Conservation (phyloP, 1,140 invertebrate genomes). For the Drosophila pachea region DNA sequence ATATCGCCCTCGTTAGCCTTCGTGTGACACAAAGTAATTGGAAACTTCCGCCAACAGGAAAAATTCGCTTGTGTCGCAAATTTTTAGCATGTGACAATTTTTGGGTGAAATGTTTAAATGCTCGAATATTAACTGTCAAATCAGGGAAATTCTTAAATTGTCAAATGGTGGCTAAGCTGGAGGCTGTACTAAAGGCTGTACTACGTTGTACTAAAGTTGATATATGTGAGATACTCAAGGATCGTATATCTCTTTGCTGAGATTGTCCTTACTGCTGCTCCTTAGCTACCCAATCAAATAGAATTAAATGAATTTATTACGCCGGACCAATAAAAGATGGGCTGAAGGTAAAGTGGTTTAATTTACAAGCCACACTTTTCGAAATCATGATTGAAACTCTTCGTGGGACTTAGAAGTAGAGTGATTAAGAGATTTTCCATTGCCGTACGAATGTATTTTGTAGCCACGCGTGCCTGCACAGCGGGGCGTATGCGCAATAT, state of each 20-base stretch:
- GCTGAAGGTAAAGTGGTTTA: too few species aligned
- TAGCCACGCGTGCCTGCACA: slow-evolving; percentile 6
- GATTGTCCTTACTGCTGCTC: too few species aligned
- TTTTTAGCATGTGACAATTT: neutral
- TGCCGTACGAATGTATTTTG: neutral
- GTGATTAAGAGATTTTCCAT: slow-evolving; percentile 25
- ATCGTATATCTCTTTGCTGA: too few species aligned
- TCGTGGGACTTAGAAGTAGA: slow-evolving; percentile 2
- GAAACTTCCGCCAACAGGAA: slow-evolving; percentile 30
- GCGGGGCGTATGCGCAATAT: slow-evolving; percentile 22
- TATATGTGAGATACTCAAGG: too few species aligned
- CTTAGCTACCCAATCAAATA: too few species aligned
- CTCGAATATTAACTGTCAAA: neutral
- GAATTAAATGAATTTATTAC: too few species aligned
- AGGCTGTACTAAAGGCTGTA: too few species aligned
- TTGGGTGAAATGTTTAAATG: neutral
- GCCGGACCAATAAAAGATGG: too few species aligned
- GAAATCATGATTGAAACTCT: neutral
- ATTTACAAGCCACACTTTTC: neutral
- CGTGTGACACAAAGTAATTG: slow-evolving; percentile 47
- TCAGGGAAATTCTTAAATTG: neutral
- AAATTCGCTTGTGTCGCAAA: slow-evolving; percentile 46
- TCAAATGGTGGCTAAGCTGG: too few species aligned
- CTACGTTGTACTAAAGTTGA: too few species aligned
- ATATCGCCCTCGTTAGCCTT: slow-evolving; percentile 29